Conservation (phyloP, 2,797 vertebrate genomes). For the Coregonus ussuriensis region DNA sequence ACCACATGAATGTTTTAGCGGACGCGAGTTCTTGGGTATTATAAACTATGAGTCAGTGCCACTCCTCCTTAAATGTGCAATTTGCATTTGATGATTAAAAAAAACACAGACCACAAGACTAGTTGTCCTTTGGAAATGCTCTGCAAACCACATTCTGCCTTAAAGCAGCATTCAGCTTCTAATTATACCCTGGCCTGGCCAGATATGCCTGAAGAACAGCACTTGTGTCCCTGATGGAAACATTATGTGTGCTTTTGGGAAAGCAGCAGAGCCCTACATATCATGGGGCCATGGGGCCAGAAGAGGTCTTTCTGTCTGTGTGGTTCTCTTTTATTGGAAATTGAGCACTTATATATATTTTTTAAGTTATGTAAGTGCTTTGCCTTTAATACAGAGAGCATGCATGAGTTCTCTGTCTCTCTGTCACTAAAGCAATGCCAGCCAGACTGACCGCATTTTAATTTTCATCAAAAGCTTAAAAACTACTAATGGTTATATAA, state of each 20-base stretch:
- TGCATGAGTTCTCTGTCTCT: constrained; percentile 50
- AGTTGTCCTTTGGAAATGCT: constrained; percentile 81
- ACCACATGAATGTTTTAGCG: constrained; percentile 75
- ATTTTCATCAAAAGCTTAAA: constrained; percentile 68
- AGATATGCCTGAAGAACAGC: constrained; percentile 69
- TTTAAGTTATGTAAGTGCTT: constrained; percentile 52
- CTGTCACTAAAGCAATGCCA: constrained; percentile 33
- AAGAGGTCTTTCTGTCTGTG: constrained; percentile 37
- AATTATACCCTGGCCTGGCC: constrained; percentile 80
- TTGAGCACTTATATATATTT: constrained; percentile 26
- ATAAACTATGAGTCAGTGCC: constrained; percentile 79
- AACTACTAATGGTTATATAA: constrained; percentile 53
- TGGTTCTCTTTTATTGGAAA: constrained; percentile 57
- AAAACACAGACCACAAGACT: constrained; percentile 83
- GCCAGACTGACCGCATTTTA: constrained; percentile 39
- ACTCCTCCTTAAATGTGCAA: constrained; percentile 80
- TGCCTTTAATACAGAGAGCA: constrained; percentile 20
- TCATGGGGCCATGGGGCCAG: constrained; percentile 34
- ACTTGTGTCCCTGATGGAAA: constrained; percentile 80
- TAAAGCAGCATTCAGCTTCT: constrained; percentile 81
- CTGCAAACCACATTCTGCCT: constrained; percentile 78
- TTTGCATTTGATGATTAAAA: constrained; percentile 82
- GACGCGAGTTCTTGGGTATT: constrained; percentile 77
- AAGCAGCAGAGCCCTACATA: constrained; percentile 42
- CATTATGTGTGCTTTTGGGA: constrained; percentile 62